Conservation (phyloP, 2,888 invertebrate species). For the Merodon equestris region DNA sequence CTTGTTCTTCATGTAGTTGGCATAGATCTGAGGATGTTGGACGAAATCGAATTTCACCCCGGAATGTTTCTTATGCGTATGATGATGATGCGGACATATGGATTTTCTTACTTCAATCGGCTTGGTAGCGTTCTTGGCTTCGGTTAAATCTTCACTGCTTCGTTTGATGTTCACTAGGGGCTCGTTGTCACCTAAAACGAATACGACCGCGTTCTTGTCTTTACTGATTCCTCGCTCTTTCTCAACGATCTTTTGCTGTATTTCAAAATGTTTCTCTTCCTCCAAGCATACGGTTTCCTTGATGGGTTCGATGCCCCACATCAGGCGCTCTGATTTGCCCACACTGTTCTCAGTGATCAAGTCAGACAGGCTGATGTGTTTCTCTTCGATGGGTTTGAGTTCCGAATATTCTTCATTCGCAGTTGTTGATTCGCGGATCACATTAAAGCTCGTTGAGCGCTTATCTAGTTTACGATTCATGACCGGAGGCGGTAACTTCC, state of each 20-base stretch:
- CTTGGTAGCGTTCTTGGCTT: conserved; percentile 26
- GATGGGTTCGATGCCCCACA: conserved; percentile 78
- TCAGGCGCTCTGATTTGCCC: conserved; percentile 76
- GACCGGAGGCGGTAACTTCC: conserved; percentile 72
- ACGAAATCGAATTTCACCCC: conserved; percentile 87
- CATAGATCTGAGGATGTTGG: conserved; percentile 86
- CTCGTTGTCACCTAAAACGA: conserved; percentile 86
- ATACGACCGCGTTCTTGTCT: conserved; percentile 81
- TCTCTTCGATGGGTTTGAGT: conserved; percentile 67
- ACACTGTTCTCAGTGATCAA: conserved; percentile 78
- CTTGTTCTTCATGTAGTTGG: conserved; percentile 87
- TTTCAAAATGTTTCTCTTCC: conserved; percentile 71
- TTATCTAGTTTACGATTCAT: conserved; percentile 73
- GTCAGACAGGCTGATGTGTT: conserved; percentile 76
- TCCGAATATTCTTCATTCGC: conserved; percentile 29
- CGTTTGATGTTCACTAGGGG: conserved; percentile 83
- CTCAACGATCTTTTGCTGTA: conserved; percentile 40
- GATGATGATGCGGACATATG: conserved; percentile 75
- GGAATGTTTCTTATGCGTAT: conserved; percentile 82
- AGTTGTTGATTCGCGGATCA: conserved; percentile 13
- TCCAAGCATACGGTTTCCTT: conserved; percentile 77
- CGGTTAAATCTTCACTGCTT: conserved; percentile 76
- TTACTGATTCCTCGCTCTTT: conserved; percentile 37
- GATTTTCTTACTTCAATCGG: conserved; percentile 41
- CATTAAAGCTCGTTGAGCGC: conserved; percentile 70